A percentile compares a stretch with the other conserved stretches of the same genome.
These are phyloP conservation scores for Argopecten irradians DNA, from an alignment of 1,140 invertebrate species.

Conservation along the genomic window DNA sequence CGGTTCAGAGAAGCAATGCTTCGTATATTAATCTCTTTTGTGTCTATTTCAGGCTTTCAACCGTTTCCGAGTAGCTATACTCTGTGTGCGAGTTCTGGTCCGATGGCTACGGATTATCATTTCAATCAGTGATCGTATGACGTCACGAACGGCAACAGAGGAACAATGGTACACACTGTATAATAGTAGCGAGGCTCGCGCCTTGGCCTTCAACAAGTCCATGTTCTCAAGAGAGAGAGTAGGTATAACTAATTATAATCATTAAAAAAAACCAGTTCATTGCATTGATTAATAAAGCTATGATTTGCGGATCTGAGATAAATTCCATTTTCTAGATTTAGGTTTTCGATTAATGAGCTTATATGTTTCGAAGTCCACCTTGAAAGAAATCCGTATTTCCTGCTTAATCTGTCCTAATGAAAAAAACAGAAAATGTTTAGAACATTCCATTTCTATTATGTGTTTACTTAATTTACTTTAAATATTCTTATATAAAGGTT, in stretches of 20 bases:
- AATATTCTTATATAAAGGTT: no score
- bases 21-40: no score
- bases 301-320: no score
- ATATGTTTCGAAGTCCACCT: no score
- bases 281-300: not conserved
- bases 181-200: slow-evolving; percentile 51
- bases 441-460: no score
- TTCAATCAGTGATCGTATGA: slow-evolving; percentile 54
- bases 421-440: no score
- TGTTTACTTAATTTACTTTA: no score
- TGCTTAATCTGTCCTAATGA: no score
- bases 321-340: no score
- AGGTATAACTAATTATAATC: not conserved
- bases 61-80: slow-evolving; percentile 50
- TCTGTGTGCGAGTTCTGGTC: slow-evolving; percentile 45
- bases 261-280: not conserved
- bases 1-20: no score
- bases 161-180: slow-evolving; percentile 67
- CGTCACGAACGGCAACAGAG: slow-evolving; percentile 63
- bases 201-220: slow-evolving; percentile 65
- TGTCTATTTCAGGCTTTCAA: slow-evolving; percentile 3
- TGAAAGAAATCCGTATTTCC: no score
- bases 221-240: slow-evolving; percentile 65
- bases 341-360: no score
- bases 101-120: slow-evolving; percentile 56